Conservation (phyloP, 2,888 invertebrate genomes). For the Ennomos fuscantarius region DNA sequence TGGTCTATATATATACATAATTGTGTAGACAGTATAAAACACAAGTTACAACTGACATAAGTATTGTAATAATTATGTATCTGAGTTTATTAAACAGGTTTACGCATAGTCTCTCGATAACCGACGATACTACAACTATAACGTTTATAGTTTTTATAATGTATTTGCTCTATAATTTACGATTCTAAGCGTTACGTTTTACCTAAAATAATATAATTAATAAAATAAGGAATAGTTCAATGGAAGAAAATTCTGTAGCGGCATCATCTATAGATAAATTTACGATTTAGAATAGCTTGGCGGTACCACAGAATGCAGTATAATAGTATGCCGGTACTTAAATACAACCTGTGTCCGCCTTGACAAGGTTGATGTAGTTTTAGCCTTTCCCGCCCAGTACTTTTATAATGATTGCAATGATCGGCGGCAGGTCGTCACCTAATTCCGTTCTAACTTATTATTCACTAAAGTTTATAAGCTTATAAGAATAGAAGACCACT, state of each 20-base stretch:
- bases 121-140: constrained; percentile 10
- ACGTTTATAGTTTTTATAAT: constrained; percentile 9
- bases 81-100: constrained; percentile 17
- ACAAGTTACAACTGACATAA: constrained; percentile 11
- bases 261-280: no score
- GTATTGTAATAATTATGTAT: constrained; percentile 20
- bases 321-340: neutral
- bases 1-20: constrained; percentile 8
- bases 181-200: no score
- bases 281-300: no score
- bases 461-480: no score
- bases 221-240: no score
- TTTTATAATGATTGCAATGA: neutral
- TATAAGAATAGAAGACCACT: no score
- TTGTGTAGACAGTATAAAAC: constrained; percentile 1
- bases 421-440: constrained; percentile 17
- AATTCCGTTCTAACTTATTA: no score
- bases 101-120: constrained; percentile 12
- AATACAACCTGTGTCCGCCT: constrained; percentile 11
- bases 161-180: no score
- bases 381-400: constrained; percentile 22
- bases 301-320: neutral
- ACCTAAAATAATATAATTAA: no score
- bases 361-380: constrained; percentile 19
- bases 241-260: no score